phyloP scores from a whole-genome alignment of 2,888 invertebrate genomes.

The Neuroscelio doddi region DNA sequence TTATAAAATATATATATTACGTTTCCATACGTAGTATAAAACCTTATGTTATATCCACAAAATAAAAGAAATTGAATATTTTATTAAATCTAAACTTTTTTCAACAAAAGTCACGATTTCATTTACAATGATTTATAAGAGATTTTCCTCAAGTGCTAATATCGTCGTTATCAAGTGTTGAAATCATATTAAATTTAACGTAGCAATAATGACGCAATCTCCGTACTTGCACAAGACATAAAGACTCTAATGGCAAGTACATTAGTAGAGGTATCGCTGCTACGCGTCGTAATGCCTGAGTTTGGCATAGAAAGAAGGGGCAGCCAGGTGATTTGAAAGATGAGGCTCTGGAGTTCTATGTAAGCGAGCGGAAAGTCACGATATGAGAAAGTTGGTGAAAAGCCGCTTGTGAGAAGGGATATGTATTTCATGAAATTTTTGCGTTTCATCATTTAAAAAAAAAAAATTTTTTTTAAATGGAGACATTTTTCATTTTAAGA shows the following conservation, averaged over 20 bases:
- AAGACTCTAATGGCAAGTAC: conserved; percentile 58
- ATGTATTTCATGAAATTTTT: conserved; percentile 26
- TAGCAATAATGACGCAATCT: conserved; percentile 14
- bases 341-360: conserved; percentile 13
- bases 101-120: too few species aligned
- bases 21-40: conserved; percentile 2
- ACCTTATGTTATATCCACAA: conserved; percentile 1
- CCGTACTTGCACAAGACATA: conserved; percentile 20
- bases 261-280: conserved; percentile 55
- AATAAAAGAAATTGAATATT: conserved; percentile 11
- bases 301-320: conserved; percentile 19
- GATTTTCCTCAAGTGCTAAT: too few species aligned
- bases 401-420: conserved; percentile 18
- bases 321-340: conserved; percentile 28
- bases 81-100: too few species aligned
- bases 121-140: too few species aligned
- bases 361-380: conserved; percentile 26
- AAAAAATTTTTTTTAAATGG: too few species aligned
- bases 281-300: conserved; percentile 12
- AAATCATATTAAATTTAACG: conserved; percentile 20
- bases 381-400: conserved; percentile 26
- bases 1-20: conserved; percentile 21
- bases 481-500: too few species aligned
- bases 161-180: not conserved
- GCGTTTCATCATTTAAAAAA: conserved; percentile 10